These are phyloP conservation scores for Myopa tessellatipennis DNA, from an alignment of 2,888 invertebrate species.

Conservation along the genomic window DNA sequence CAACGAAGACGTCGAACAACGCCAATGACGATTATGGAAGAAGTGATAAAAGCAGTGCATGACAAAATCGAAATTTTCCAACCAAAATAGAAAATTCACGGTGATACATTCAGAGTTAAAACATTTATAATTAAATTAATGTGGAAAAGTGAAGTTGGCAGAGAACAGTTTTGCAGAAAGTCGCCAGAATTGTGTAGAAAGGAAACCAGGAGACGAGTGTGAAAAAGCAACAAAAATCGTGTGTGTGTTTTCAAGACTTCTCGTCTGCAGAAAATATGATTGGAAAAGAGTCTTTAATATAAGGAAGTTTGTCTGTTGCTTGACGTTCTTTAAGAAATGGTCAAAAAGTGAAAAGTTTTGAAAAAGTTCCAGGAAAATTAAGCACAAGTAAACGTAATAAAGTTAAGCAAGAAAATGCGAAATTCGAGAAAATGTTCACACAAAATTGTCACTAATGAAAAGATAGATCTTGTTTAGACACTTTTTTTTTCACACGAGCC, in stretches of 20 bases:
- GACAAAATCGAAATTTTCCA: constrained; percentile 27
- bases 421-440: background rate
- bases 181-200: constrained; percentile 11
- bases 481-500: too few species aligned
- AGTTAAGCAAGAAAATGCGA: constrained; percentile 4
- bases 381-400: constrained; percentile 3
- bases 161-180: background rate
- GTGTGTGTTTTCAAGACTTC: background rate
- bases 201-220: constrained; percentile 17
- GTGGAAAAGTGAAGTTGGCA: background rate
- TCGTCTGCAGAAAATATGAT: constrained; percentile 1
- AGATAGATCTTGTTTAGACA: too few species aligned
- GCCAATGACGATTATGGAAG: constrained; percentile 35
- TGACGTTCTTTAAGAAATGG: background rate
- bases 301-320: background rate
- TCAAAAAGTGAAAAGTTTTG: too few species aligned
- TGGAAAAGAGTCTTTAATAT: background rate
- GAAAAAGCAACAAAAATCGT: constrained; percentile 9
- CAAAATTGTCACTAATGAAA: background rate
- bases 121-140: constrained; percentile 35
- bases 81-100: constrained; percentile 26
- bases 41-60: constrained; percentile 16
- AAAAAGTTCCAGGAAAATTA: background rate
- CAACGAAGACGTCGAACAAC: constrained; percentile 4
- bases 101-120: background rate